Conservation (phyloP, 2,797 vertebrate species). For the Iguana delicatissima region DNA sequence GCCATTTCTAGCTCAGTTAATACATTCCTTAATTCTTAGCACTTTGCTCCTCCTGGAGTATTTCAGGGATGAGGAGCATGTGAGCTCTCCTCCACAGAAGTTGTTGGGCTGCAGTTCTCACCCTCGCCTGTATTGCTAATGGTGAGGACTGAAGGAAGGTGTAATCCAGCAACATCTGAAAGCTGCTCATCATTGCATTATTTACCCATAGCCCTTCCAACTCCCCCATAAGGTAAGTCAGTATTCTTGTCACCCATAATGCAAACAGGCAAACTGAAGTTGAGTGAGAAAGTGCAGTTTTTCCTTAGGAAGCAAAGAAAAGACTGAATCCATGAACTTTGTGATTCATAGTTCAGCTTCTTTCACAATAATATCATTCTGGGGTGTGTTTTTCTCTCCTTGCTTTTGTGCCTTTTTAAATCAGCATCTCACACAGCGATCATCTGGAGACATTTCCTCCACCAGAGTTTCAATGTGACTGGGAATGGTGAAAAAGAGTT, state of each 20-base stretch:
- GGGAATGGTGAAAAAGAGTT: not conserved
- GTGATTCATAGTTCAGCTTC: not conserved
- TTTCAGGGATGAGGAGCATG: too few relatives aligned
- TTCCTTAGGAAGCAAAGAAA: too few relatives aligned
- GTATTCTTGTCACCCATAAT: not conserved
- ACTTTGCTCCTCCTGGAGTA: too few relatives aligned
- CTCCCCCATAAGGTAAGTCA: not conserved
- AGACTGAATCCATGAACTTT: not conserved
- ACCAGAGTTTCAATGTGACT: rapidly evolving
- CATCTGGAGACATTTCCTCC: not conserved
- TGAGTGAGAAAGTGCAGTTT: not conserved
- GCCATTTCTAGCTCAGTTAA: not conserved
- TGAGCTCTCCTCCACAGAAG: too few relatives aligned
- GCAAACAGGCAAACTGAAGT: not conserved
- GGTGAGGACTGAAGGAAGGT: not conserved
- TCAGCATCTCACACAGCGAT: not conserved
- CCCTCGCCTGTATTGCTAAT: too few relatives aligned
- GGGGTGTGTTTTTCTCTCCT: not conserved
- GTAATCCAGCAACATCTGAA: not conserved
- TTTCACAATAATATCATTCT: not conserved
- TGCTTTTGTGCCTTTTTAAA: not conserved
- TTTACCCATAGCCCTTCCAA: not conserved
- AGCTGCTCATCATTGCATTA: too few relatives aligned
- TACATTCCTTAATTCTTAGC: too few relatives aligned
- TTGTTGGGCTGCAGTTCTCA: too few relatives aligned